Evolutionary conservation across 2,888 invertebrate genomes (phyloP).

Genomic region (Cheilosia variabilis): DNA sequence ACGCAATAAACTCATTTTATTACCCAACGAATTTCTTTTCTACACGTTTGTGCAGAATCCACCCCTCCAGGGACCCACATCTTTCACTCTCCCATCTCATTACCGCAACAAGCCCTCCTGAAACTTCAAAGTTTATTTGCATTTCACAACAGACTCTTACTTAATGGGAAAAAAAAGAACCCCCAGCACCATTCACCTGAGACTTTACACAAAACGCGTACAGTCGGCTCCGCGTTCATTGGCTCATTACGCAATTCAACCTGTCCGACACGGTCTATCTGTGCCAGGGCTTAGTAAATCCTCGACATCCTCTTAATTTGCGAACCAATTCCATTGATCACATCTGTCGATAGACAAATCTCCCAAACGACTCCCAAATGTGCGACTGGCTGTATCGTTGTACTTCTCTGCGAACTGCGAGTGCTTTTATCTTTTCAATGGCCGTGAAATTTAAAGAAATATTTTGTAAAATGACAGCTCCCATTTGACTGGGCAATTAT

Average conservation of each 20-base stretch:
- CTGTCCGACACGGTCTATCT: slow-evolving; percentile 14
- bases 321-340: slow-evolving; percentile 13
- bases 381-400: not conserved
- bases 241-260: slow-evolving; percentile 11
- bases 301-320: slow-evolving; percentile 1
- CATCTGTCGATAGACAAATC: too few species aligned
- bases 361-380: too few species aligned
- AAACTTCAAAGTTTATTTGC: slow-evolving; percentile 30
- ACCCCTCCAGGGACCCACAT: not conserved
- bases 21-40: not conserved
- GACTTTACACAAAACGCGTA: not conserved
- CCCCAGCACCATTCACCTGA: not conserved
- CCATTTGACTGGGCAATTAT: not conserved
- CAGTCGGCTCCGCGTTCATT: not conserved
- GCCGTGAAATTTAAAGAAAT: slow-evolving; percentile 4
- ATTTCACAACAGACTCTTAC: not conserved
- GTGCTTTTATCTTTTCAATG: slow-evolving; percentile 14
- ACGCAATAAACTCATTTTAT: slow-evolving; percentile 37
- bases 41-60: not conserved
- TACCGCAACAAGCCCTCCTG: slow-evolving; percentile 16
- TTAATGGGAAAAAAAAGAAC: not conserved
- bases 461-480: not conserved
- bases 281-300: not conserved
- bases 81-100: slow-evolving; percentile 1
- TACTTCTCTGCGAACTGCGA: not conserved